Conservation (phyloP, 2,113 vertebrate genomes). For the Burhinus bistriatus region DNA sequence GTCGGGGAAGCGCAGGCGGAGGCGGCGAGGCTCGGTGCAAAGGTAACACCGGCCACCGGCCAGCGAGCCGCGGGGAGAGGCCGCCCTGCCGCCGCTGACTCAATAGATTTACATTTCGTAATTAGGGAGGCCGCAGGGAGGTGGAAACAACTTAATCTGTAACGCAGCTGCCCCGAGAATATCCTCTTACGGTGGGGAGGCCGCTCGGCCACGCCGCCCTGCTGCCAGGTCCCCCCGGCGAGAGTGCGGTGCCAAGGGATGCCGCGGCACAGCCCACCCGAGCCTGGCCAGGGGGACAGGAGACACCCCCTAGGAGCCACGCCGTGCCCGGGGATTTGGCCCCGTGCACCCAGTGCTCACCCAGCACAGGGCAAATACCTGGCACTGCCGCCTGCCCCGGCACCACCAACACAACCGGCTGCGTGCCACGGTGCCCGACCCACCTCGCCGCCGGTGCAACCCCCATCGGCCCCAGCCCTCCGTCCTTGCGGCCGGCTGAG, state of each 20-base stretch:
- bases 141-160: slow-evolving; percentile 16
- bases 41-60: not conserved
- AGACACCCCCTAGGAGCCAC: too few relatives aligned
- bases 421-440: not conserved
- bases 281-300: rapidly evolving
- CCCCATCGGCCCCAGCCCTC: not conserved
- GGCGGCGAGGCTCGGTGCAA: not conserved
- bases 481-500: not conserved
- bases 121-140: slow-evolving; percentile 2
- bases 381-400: not conserved
- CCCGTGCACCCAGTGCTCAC: rapidly evolving
- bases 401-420: rapidly evolving
- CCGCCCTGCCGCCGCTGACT: not conserved
- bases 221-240: rapidly evolving
- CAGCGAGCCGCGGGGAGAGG: not conserved
- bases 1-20: rapidly evolving
- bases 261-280: rapidly evolving
- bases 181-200: not conserved
- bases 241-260: not conserved
- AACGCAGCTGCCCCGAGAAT: not conserved
- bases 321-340: rapidly evolving
- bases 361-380: rapidly evolving
- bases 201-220: not conserved
- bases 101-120: slow-evolving; percentile 8
- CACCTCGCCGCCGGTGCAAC: rapidly evolving